Evolutionary conservation across 92 coral and sea anemone genomes (phyloP), one percentile per base, ranked within the genome.

Genomic region (Phenganax subtilis): DNA sequence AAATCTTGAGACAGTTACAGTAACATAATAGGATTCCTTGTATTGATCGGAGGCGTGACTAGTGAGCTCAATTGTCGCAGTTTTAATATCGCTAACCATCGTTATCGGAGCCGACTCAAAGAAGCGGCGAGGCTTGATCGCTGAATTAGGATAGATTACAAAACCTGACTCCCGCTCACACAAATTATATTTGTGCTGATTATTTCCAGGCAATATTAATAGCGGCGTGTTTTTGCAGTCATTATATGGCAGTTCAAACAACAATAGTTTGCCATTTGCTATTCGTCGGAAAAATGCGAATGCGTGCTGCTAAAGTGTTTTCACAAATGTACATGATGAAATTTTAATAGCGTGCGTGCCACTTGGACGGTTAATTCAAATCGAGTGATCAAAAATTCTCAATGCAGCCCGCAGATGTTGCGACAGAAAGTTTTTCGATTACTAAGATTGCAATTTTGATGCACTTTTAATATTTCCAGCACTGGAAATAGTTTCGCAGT

Each of bases 41-140:
- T 5, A 37, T 37, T 37, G 47, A 37, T 37, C 47, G 5, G 47
- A 37, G 47, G 47, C 47, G 47, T 37, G 47, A 37, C 47, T 37
- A 37, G 47, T 37, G 47, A 37, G 73, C 73, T 53, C 6, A 7
- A 37, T 30, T 68, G 73, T 68, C 73, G 73, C 73, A 68, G 47
- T 68, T 68, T 30, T 68, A 68, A 68, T 68, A 68, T 68, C 73
- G 16, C 15, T 5, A 68, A 37, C 11, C 73, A 28, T 68, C n/a
- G 16, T 68, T 68, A 68, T 68, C 73, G 30, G 54, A 61, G 67
- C 67, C 67, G 67, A 61, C 67, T 61, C 67, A 61, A 61, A 61
- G 67, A 61, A 17, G 70, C 70, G 70, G 70, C 70, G 8, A 20
- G 12, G 70, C 11, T 3, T 64, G 70, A 64, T 64, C 31, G 70